These are phyloP conservation scores for Siderastrea siderea DNA, from an alignment of 92 coral and sea anemone species.

Conservation along the genomic window DNA sequence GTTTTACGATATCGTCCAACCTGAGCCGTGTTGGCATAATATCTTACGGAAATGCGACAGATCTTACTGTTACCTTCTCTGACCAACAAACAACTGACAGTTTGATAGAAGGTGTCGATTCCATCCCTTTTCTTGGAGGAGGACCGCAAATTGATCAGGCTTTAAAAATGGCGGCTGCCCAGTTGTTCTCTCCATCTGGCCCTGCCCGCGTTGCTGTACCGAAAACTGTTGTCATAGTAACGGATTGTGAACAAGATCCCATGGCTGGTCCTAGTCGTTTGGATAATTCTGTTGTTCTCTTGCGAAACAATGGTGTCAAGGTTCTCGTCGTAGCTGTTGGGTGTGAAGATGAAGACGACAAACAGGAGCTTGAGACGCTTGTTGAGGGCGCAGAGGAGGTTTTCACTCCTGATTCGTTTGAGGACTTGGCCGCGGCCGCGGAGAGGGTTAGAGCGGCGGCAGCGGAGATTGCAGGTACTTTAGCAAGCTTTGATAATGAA, in stretches of 20 bases:
- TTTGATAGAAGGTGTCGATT: constrained; percentile 42
- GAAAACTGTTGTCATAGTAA: constrained; percentile 27
- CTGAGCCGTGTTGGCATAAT: constrained; percentile 61
- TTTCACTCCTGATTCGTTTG: constrained; percentile 36
- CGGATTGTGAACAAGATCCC: constrained; percentile 11
- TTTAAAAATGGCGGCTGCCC: constrained; percentile 12
- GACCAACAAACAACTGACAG: constrained; percentile 40
- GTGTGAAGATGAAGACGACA: constrained; percentile 46
- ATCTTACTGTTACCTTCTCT: constrained; percentile 50
- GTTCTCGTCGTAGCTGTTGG: constrained; percentile 73
- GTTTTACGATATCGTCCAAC: constrained; percentile 51
- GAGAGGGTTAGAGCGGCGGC: constrained; percentile 18
- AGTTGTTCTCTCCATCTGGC: constrained; percentile 32
- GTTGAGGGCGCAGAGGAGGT: constrained; percentile 56
- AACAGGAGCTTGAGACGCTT: constrained; percentile 25
- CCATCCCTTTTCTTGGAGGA: constrained; percentile 59
- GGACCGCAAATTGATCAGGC: constrained; percentile 38
- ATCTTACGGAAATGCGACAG: constrained; percentile 54
- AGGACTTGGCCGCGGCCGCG: constrained; percentile 18
- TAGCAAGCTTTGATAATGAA: background rate
- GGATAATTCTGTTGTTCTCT: constrained; percentile 18
- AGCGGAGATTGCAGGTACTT: constrained; percentile 30
- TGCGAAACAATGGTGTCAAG: constrained; percentile 65
- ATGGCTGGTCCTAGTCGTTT: constrained; percentile 23
- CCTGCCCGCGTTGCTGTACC: constrained; percentile 30